Evolutionary conservation across 2,888 invertebrate genomes (phyloP), one percentile per base, ranked within the genome.

Genomic region (Drosophila vallismaia): DNA sequence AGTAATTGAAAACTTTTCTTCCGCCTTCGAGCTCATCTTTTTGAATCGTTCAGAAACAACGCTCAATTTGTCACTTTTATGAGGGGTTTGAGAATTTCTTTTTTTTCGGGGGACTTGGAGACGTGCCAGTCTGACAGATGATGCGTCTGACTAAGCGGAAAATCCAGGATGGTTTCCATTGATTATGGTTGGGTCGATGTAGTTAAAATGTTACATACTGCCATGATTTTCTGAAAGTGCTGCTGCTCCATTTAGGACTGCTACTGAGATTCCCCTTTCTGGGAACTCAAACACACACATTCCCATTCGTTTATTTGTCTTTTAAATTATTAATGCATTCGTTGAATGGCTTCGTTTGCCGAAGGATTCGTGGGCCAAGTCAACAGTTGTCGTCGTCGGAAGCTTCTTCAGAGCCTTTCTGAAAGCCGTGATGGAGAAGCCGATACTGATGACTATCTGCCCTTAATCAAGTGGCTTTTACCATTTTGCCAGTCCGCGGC

Each of bases 311-410:
- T 51, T 51, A 45, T 90, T 90, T 90, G 85, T 88, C 89, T 84
- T 88, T 86, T 90, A 89, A 90, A 90, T 90, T 90, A 90, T 89
- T 90, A 89, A 90, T 90, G 89, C 88, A 82, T 69, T 66, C 75
- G 74, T 58, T 76, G 80, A 82, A 80, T 75, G 80, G 64, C 63
- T 71, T 62, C 49, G 48, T 33, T 31, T 40, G 38, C 24, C 36
- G 10, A 54, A 33, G 24, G 38, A 40, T 24, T 28, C 59, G 24
- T 14, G 26, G 48, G 26, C 33, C 28, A 33, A 36, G 58, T 58
- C 14, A 36, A 53, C 44, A 29, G 19, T 19, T 1, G 14, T 36
- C 31, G 29, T 29, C 2, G n/a, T 12, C 5, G 36, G 36, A 36
- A 36, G 36, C n/a, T 42, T n/a, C 60, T 46, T 33, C 28, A 12